These are phyloP conservation scores for Potorous gilbertii DNA, from an alignment of 2,797 vertebrate species.

Conservation along the genomic window DNA sequence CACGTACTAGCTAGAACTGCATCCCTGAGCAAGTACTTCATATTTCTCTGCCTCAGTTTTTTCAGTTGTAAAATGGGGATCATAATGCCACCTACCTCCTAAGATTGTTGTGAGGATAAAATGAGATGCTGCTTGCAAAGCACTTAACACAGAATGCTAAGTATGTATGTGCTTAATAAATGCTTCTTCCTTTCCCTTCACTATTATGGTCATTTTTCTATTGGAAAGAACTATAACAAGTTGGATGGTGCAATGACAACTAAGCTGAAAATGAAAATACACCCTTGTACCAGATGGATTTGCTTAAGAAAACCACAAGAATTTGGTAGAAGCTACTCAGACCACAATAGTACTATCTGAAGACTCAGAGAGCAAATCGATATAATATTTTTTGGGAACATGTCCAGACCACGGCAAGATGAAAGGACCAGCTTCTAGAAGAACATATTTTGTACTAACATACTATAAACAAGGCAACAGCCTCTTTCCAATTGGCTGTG, in stretches of 20 bases:
- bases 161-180: background rate
- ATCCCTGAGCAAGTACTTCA: background rate
- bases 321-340: background rate
- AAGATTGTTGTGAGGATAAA: background rate
- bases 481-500: background rate
- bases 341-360: background rate
- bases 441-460: background rate
- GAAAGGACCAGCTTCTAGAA: background rate
- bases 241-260: background rate
- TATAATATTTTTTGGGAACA: background rate
- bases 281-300: no score
- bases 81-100: background rate
- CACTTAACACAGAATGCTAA: background rate
- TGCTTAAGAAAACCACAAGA: background rate
- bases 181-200: background rate
- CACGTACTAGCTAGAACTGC: background rate
- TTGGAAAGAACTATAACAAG: background rate
- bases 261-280: background rate
- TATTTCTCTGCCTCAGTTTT: background rate
- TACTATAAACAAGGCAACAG: background rate
- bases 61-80: background rate
- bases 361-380: background rate
- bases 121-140: background rate
- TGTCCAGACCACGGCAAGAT: background rate
- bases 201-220: background rate